These are phyloP conservation scores for Cryptoblepharus egeriae DNA, from an alignment of 2,797 vertebrate species.

Conservation along the genomic window DNA sequence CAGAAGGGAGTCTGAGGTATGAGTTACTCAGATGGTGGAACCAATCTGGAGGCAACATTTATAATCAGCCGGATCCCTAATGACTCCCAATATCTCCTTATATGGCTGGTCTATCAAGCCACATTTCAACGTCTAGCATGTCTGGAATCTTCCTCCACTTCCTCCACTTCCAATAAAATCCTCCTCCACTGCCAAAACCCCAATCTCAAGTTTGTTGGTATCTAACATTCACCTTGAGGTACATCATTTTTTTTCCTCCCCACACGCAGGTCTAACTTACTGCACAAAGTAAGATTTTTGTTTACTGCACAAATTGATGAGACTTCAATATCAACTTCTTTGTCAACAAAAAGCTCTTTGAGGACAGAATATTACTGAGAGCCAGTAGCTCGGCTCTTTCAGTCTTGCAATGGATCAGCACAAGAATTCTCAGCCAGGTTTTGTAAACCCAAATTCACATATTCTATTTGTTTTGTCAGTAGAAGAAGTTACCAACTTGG, in stretches of 20 bases:
- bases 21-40: no score
- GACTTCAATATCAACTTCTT: neutral
- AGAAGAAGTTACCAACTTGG: constrained; percentile 98
- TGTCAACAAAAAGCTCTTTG: neutral
- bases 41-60: neutral
- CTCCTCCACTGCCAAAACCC: no score
- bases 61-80: neutral
- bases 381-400: constrained; percentile 1
- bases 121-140: no score
- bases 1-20: no score
- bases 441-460: constrained; percentile 67
- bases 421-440: neutral
- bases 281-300: neutral
- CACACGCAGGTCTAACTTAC: neutral
- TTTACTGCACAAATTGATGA: no score
- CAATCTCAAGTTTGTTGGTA: no score
- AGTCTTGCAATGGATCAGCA: neutral
- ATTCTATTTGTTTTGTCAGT: constrained; percentile 81
- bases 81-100: neutral
- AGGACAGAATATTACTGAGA: neutral
- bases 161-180: no score
- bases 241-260: neutral
- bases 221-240: no score
- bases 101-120: no score
- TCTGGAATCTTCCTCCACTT: no score